Percentiles rank a stretch among this genome's conserved stretches.
phyloP scores from a whole-genome alignment of 2,113 vertebrate species.

The Lophochroa leadbeateri region DNA sequence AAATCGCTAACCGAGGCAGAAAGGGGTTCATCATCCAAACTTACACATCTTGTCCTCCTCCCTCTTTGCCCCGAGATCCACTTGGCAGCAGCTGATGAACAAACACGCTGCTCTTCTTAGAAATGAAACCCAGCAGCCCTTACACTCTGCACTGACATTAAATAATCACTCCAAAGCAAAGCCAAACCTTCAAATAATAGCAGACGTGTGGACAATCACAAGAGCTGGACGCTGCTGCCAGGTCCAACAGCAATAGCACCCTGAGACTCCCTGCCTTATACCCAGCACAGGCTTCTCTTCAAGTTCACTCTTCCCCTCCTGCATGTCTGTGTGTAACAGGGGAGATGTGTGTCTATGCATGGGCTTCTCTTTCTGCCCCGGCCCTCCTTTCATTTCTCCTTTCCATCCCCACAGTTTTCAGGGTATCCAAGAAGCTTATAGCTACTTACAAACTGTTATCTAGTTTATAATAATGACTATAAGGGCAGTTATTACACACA shows the following conservation, averaged over 20 bases:
- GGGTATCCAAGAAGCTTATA: not conserved
- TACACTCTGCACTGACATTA: not conserved
- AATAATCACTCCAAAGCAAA: not conserved
- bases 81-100: not conserved
- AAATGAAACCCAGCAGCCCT: not conserved
- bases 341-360: accelerated
- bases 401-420: not conserved
- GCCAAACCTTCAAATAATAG: not conserved
- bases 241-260: not conserved
- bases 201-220: accelerated
- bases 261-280: accelerated
- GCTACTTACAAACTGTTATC: not conserved
- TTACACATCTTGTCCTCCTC: not conserved
- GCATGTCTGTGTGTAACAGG: accelerated
- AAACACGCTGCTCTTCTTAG: accelerated
- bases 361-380: not conserved
- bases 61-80: not conserved
- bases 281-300: accelerated
- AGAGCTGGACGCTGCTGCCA: accelerated
- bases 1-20: not conserved
- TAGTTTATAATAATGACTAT: not conserved
- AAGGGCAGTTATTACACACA: accelerated
- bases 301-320: not conserved
- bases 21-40: not conserved
- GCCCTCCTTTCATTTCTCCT: not conserved